Evolutionary conservation across 2,888 invertebrate species (phyloP).

Genomic region (Acholoe squamosa): DNA sequence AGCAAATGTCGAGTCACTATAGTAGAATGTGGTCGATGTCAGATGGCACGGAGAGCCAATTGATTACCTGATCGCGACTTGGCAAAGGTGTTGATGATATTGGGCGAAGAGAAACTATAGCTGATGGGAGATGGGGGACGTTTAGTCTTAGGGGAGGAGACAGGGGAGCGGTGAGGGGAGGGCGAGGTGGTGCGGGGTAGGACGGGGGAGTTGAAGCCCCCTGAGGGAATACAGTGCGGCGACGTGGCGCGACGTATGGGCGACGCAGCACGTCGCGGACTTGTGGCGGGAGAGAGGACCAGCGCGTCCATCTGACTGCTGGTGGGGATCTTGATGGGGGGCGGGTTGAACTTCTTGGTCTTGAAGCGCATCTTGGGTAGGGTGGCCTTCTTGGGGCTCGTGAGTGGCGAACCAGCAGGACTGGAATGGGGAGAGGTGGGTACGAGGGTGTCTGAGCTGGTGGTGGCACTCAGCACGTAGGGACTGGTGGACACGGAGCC

Average conservation of each 20-base stretch:
- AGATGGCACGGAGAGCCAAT: not conserved
- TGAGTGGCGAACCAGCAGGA: slow-evolving; percentile 77
- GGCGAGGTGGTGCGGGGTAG: slow-evolving; percentile 70
- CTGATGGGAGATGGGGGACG: slow-evolving; percentile 81
- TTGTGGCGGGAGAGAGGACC: slow-evolving; percentile 77
- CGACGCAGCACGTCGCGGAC: slow-evolving; percentile 74
- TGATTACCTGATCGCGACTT: slow-evolving; percentile 65
- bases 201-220: slow-evolving; percentile 67
- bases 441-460: slow-evolving; percentile 81
- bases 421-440: slow-evolving; percentile 79
- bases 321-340: slow-evolving; percentile 66
- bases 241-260: slow-evolving; percentile 68
- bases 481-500: slow-evolving; percentile 70
- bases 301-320: slow-evolving; percentile 75
- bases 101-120: slow-evolving; percentile 82
- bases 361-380: slow-evolving; percentile 67
- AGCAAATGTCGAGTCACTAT: not conserved
- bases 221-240: slow-evolving; percentile 61
- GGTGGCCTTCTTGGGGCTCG: slow-evolving; percentile 74
- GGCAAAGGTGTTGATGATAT: slow-evolving; percentile 75
- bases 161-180: slow-evolving; percentile 65
- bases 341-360: slow-evolving; percentile 65
- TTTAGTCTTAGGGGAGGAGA: slow-evolving; percentile 77
- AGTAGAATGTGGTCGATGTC: not conserved
- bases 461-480: slow-evolving; percentile 74